Evolutionary conservation across 2,888 invertebrate species (phyloP).

Genomic region (Spisula subtruncata): DNA sequence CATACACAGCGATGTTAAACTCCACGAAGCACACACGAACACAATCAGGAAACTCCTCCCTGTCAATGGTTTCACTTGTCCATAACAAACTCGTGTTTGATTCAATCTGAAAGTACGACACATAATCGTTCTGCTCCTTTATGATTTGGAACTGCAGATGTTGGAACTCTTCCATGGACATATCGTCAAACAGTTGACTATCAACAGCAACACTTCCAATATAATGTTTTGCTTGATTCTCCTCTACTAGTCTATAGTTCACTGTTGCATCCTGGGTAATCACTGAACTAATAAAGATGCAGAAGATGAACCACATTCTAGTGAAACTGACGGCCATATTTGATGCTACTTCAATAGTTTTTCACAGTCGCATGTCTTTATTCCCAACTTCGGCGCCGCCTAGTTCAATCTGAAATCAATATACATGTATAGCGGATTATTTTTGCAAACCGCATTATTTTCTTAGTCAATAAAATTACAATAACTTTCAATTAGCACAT

Average conservation of each 20-base stretch:
- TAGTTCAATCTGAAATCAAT: neutral
- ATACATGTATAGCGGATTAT: neutral
- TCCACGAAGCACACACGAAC: slow-evolving; percentile 71
- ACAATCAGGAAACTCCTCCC: slow-evolving; percentile 78
- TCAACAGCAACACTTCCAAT: slow-evolving; percentile 73
- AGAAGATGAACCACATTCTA: neutral
- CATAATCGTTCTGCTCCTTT: slow-evolving; percentile 66
- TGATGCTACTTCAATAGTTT: neutral
- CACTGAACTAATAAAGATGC: slow-evolving; percentile 40
- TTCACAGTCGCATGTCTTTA: neutral
- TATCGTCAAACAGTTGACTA: slow-evolving; percentile 65
- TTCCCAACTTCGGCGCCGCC: neutral
- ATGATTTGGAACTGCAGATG: slow-evolving; percentile 71
- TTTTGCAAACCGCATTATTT: neutral
- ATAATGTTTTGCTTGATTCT: slow-evolving; percentile 53
- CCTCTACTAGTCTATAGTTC: slow-evolving; percentile 58
- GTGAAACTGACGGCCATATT: neutral
- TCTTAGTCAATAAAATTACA: neutral
- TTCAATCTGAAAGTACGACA: slow-evolving; percentile 75
- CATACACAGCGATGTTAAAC: slow-evolving; percentile 77
- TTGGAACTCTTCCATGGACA: slow-evolving; percentile 61
- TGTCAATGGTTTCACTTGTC: slow-evolving; percentile 76
- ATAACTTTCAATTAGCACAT: neutral
- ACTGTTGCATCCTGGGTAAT: slow-evolving; percentile 68
- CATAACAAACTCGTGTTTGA: slow-evolving; percentile 75